Conservation (phyloP, 2,797 vertebrate genomes). For the Meriones psammophilus region DNA sequence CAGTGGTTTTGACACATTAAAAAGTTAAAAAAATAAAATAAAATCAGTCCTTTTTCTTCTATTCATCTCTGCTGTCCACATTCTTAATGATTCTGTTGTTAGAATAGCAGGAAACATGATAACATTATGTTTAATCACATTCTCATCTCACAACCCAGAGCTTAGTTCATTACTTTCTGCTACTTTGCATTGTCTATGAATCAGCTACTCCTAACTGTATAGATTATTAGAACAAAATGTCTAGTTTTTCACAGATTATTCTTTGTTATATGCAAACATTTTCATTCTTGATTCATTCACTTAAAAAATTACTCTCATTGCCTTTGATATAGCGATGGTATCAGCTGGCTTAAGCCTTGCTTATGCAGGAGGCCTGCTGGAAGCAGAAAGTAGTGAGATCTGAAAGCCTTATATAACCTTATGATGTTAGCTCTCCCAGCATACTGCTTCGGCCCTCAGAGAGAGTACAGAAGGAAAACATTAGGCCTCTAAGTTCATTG, state of each 20-base stretch:
- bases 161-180: neutral
- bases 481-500: neutral
- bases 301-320: neutral
- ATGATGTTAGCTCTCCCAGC: neutral
- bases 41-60: neutral
- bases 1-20: neutral
- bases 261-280: slow-evolving; percentile 35
- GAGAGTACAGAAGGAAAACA: neutral
- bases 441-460: neutral
- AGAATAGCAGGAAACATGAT: neutral
- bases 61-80: neutral
- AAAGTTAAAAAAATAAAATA: neutral
- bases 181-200: neutral
- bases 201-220: neutral
- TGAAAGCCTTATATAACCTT: neutral
- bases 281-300: neutral
- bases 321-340: neutral
- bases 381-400: neutral
- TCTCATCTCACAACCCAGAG: neutral
- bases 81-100: neutral
- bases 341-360: neutral
- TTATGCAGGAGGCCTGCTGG: neutral
- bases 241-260: neutral
- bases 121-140: neutral
- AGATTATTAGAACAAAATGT: neutral